Evolutionary conservation across 92 coral and sea anemone species (phyloP), one percentile per base, ranked within the genome.

Genomic region (Palythoa heliodiscus): DNA sequence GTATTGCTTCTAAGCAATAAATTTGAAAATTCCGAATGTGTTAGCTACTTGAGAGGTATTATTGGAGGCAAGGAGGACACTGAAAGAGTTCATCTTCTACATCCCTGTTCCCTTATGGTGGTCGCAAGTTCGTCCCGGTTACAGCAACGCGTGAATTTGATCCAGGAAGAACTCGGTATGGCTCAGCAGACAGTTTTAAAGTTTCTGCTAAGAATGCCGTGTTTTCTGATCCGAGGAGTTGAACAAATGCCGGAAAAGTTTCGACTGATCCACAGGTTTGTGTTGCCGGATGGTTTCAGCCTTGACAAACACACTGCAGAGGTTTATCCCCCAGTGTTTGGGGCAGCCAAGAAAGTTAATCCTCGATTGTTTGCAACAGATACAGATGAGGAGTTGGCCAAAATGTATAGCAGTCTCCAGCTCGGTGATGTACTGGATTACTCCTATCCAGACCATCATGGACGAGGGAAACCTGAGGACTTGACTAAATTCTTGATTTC

Each of bases 111-210:
- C 3, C 78, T 69, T 54, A 74, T 91, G 91, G 70, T 93, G 76
- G 85, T 86, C 0, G 78, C 91, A 91, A 86, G 93, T 73, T 73
- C 88, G 3, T 84, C 84, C 35, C 89, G 90, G 52, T 86, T 92
- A 37, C 71, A 64, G 57, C 89, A 83, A 47, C 92, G 90, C 16
- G 76, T 93, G 68, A 80, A 89, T 55, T 63, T 86, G 60, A 90
- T 93, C 29, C 88, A 82, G 81, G 95, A 86, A 81, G 93, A 93
- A 87, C 97, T 93, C 37, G 90, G 95, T 5, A 92, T 93, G 97
- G 92, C 95, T 35, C 89, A 89, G 85, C 70, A 83, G 58, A 87
- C 95, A 60, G 91, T 88, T 7, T 90, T 93, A 20, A 90, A 87
- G 74, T 70, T 91, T 52, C 89, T 93, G 14, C 78, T 93, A 43